Base-by-base conservation (phyloP, 2,113 vertebrate species). In the Scortum barcoo region DNA sequence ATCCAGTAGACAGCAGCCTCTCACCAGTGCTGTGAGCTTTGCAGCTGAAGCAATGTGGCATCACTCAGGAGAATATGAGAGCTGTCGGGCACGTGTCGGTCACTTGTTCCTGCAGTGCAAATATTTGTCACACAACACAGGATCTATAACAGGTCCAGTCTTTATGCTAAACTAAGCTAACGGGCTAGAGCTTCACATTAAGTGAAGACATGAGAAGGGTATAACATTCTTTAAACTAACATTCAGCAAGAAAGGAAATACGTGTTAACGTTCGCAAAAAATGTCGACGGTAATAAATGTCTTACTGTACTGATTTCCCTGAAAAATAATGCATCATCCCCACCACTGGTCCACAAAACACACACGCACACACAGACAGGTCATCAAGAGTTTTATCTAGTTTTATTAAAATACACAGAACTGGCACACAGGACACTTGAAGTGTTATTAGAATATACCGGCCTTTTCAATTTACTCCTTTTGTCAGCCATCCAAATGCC, bases 381-480 rank as follows among this genome's bases (percentile, higher is more conserved):
- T 57, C 54, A 70, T 22, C 7, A 6, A 54, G 50, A 40, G 30
- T 51, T 12, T 20, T 5, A n/a, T n/a, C n/a, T n/a, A 22, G 19
- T 33, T 22, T 36, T 48, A 48, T 28, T 48, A 30, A 38, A 16
- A 70, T 5, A 4, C 51, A 74, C 28, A 56, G 9, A 36, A 28
- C 36, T 20, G 16, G 0, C 17, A 19, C 46, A n/a, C 36, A 40
- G 20, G 71, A 20, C 30, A 51, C 40, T 11, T 46, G 7, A 5
- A 13, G 4, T 22, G 6, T 2, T 67, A 67, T 16, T 26, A 36
- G 19, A 7, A 5, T 14, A 36, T 36, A 36, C 33, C 6, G 33
- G 33, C 33, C 1, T 20, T 76, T 60, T 65, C 4, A 72, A 73
- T 58, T 48, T 53, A 5, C 12, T 61, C 28, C 69, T 76, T 82